phyloP scores from a whole-genome alignment of 2,888 invertebrate species.

The Pollenia amentaria region DNA sequence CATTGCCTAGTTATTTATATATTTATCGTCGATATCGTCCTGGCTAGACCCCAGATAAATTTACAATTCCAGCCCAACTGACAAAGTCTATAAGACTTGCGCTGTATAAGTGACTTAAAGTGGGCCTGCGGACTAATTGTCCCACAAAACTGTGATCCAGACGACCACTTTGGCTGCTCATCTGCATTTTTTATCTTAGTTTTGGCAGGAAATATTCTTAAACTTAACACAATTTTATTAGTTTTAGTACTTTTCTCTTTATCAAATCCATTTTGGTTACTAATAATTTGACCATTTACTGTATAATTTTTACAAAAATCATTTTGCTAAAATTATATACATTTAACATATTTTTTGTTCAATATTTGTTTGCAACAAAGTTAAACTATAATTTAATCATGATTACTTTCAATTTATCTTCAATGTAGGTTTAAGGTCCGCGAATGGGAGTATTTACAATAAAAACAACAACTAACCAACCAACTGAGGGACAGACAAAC shows the following conservation, averaged over 20 bases:
- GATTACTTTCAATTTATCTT: slow-evolving; percentile 69
- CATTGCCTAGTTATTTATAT: too few relatives aligned
- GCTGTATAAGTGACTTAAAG: too few relatives aligned
- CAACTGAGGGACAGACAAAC: background rate
- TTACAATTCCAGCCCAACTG: too few relatives aligned
- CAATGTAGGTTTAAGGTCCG: slow-evolving; percentile 25
- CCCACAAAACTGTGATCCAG: too few relatives aligned
- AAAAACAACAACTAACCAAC: background rate
- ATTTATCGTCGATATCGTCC: too few relatives aligned
- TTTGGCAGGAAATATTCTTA: too few relatives aligned
- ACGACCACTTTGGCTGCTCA: too few relatives aligned
- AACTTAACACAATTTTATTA: background rate
- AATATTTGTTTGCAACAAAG: slow-evolving; percentile 51
- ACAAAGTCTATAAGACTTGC: too few relatives aligned
- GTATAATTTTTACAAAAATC: background rate
- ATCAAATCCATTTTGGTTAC: too few relatives aligned
- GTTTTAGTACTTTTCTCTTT: background rate
- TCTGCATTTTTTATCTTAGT: too few relatives aligned
- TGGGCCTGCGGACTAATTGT: too few relatives aligned
- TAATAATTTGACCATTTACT: background rate
- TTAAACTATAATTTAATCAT: slow-evolving; percentile 65
- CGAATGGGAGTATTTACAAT: background rate
- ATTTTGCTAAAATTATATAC: slow-evolving; percentile 20
- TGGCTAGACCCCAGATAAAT: too few relatives aligned
- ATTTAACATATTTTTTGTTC: slow-evolving; percentile 23